Evolutionary conservation across 2,113 vertebrate species (phyloP).

Genomic region (Siniperca knerii): DNA sequence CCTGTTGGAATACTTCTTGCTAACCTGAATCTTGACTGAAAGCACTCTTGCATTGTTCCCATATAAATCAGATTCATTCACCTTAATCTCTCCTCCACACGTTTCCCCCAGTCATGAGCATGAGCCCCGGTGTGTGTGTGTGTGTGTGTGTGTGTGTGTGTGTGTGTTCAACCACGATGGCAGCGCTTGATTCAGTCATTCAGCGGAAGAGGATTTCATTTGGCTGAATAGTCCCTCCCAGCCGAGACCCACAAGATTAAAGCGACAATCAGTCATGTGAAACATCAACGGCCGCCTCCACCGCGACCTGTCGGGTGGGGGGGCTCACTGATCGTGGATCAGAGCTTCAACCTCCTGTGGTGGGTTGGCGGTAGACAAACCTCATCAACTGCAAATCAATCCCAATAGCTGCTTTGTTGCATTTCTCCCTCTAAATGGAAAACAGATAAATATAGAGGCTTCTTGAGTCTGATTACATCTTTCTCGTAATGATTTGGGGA

Average conservation of each 20-base stretch:
- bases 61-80: neutral
- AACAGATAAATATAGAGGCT: slow-evolving; percentile 4
- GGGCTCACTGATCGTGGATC: neutral
- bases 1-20: neutral
- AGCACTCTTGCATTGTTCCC: neutral
- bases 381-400: slow-evolving; percentile 23
- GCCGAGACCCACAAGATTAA: slow-evolving; percentile 34
- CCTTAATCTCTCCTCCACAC: neutral
- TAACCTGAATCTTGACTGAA: neutral
- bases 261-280: slow-evolving; percentile 50
- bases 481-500: neutral
- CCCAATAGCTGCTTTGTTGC: neutral
- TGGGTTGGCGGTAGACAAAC: slow-evolving; percentile 2
- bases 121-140: neutral
- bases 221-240: slow-evolving; percentile 34
- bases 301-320: neutral
- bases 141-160: neutral
- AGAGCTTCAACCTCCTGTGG: neutral
- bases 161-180: neutral
- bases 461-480: slow-evolving; percentile 28
- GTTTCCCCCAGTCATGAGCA: neutral
- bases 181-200: slow-evolving; percentile 13
- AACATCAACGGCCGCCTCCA: neutral
- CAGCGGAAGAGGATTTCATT: slow-evolving; percentile 47
- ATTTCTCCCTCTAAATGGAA: neutral